Percentiles rank a stretch among this genome's conserved stretches.
These are phyloP conservation scores for Trichogramma dendrolimi DNA, from an alignment of 2,888 invertebrate genomes.

Conservation along the genomic window DNA sequence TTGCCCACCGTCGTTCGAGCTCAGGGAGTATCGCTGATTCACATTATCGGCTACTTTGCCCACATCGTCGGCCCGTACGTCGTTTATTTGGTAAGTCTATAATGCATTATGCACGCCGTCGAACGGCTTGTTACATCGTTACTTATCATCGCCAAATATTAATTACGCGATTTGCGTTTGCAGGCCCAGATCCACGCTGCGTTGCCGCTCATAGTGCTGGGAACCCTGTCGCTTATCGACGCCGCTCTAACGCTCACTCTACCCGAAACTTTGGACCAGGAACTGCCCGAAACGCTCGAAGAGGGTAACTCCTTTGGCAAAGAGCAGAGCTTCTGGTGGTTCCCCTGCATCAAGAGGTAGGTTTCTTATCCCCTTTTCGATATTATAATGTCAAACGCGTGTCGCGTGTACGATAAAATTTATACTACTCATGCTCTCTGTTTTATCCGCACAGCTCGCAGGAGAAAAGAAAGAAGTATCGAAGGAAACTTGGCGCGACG, in stretches of 20 bases:
- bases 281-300: slow-evolving; percentile 78
- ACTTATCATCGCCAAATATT: not conserved
- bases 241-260: slow-evolving; percentile 72
- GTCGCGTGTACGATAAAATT: no score
- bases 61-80: slow-evolving; percentile 81
- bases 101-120: not conserved
- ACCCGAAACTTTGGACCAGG: slow-evolving; percentile 82
- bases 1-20: slow-evolving; percentile 83
- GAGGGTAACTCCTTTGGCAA: slow-evolving; percentile 84
- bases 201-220: slow-evolving; percentile 72
- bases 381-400: no score
- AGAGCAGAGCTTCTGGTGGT: slow-evolving; percentile 77
- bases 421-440: no score
- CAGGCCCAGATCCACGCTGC: slow-evolving; percentile 40
- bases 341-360: slow-evolving; percentile 56
- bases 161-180: slow-evolving; percentile 5
- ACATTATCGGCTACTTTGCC: slow-evolving; percentile 83
- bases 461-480: slow-evolving; percentile 40
- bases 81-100: slow-evolving; percentile 68
- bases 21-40: slow-evolving; percentile 81
- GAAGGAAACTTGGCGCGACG: slow-evolving; percentile 40
- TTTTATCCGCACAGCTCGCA: slow-evolving; percentile 36
- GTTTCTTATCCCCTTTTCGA: slow-evolving; percentile 16
- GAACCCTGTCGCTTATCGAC: slow-evolving; percentile 68
- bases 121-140: not conserved